These are phyloP conservation scores for Galeopterus variegatus DNA, from an alignment of 2,113 vertebrate species.

Conservation along the genomic window DNA sequence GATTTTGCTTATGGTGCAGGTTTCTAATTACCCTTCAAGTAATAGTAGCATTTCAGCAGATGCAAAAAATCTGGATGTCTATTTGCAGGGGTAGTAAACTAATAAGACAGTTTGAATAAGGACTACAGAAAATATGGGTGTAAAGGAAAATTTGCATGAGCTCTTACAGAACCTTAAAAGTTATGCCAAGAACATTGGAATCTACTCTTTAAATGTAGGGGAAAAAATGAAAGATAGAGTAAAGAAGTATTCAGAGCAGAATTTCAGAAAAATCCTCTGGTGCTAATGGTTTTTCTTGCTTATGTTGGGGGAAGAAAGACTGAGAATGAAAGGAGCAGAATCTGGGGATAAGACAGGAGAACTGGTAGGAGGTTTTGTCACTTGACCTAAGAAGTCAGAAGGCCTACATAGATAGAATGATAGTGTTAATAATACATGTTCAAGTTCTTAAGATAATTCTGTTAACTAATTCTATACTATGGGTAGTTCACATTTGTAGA, in stretches of 20 bases:
- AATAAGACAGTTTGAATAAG: background rate
- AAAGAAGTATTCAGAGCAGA: background rate
- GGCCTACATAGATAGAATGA: background rate
- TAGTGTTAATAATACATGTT: background rate
- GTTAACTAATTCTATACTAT: background rate
- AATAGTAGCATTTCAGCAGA: background rate
- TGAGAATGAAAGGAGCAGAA: background rate
- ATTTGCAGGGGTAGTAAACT: background rate
- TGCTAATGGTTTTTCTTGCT: background rate
- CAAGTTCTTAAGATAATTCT: background rate
- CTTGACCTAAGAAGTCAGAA: slow-evolving; percentile 1
- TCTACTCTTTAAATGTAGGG: background rate
- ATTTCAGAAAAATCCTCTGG: background rate
- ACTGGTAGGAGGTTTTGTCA: background rate
- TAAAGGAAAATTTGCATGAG: background rate
- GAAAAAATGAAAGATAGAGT: slow-evolving; percentile 3
- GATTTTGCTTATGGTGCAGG: background rate
- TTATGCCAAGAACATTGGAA: background rate
- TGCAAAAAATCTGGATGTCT: background rate
- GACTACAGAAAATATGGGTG: background rate
- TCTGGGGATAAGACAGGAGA: background rate
- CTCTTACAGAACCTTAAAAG: background rate
- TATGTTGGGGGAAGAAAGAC: background rate
- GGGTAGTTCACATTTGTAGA: background rate
- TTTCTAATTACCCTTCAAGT: slow-evolving; percentile 30